Evolutionary conservation across 2,797 vertebrate genomes (phyloP).

Genomic region (Lithobates sylvaticus): DNA sequence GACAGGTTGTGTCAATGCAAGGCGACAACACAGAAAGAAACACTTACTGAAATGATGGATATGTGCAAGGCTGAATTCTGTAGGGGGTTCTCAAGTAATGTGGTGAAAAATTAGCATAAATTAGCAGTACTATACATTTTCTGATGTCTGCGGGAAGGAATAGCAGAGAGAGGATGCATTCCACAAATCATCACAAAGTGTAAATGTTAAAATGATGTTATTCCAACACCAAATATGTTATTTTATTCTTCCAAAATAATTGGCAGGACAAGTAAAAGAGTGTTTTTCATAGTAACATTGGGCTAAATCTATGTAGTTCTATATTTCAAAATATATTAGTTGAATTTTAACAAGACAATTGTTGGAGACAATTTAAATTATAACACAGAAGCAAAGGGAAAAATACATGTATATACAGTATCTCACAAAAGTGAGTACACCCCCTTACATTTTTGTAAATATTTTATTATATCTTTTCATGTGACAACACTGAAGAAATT

Average conservation of each 20-base stretch:
- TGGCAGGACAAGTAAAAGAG: not conserved
- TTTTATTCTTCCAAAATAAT: not conserved
- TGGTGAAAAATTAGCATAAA: conserved; percentile 37
- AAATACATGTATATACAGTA: too few relatives aligned
- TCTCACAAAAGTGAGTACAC: too few relatives aligned
- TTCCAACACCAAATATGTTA: not conserved
- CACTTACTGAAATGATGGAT: conserved; percentile 27
- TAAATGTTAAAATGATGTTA: not conserved
- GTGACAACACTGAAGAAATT: too few relatives aligned
- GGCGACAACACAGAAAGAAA: conserved; percentile 24
- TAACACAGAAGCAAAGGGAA: too few relatives aligned
- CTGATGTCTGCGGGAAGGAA: conserved; percentile 11
- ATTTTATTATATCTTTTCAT: too few relatives aligned
- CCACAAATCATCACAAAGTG: not conserved
- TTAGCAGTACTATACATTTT: conserved; percentile 16
- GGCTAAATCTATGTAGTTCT: not conserved
- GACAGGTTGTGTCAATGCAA: conserved; percentile 24
- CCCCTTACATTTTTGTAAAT: too few relatives aligned
- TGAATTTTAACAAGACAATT: too few relatives aligned
- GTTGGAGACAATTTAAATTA: too few relatives aligned
- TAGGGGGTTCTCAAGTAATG: conserved; percentile 15
- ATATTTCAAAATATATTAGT: not conserved
- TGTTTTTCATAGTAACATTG: not conserved
- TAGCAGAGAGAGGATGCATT: not conserved
- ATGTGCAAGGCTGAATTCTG: not conserved